Base-by-base conservation (phyloP, 1,140 invertebrate genomes). In the Drosophila kohkoa region DNA sequence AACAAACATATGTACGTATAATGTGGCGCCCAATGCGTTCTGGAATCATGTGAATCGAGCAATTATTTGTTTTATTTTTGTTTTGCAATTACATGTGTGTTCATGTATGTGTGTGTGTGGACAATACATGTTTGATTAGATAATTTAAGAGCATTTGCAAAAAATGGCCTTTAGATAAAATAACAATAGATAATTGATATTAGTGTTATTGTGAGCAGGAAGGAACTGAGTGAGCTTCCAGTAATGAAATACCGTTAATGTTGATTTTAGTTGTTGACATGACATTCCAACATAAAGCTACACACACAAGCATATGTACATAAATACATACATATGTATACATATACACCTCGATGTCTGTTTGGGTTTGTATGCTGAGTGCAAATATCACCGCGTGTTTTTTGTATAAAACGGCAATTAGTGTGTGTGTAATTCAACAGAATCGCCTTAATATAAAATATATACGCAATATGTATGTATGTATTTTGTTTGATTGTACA, bases 121-220 rank as follows among this genome's bases (percentile, higher is more conserved):
- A 20, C 25, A 55, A 35, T 65, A 46, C 8, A 20, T 69, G 48
- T 74, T 65, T 75, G 76, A 88, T 86, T 86, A 86, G 83, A 86
- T 86, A 86, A 86, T 88, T 88, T 88, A 64, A 41, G 54, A 57
- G 16, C 74, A 87, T 73, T 69, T 25, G 20, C 20, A 41, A 46
- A 64, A 76, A 67, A 49, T 35, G 46, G 46, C 32, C 43, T 49
- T 67, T 80, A 80, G 79, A 45, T 76, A 28, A 28, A 30, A 69
- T 20, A 74, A 57, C 65, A 69, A 54, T 60, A 20, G 43, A 5
- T 74, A 74, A 69, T 69, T 7, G 16, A 4, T 13, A 45, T 55
- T 69, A 10, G 10, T 11, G 35, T 49, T 69, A 10, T 20, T 62
- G 41, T 69, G 49, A 69, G 25, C 41, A 55, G 55, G 28, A 68